Base-by-base conservation (phyloP, 2,888 invertebrate species). In the Mesopsocus fuscifrons region DNA sequence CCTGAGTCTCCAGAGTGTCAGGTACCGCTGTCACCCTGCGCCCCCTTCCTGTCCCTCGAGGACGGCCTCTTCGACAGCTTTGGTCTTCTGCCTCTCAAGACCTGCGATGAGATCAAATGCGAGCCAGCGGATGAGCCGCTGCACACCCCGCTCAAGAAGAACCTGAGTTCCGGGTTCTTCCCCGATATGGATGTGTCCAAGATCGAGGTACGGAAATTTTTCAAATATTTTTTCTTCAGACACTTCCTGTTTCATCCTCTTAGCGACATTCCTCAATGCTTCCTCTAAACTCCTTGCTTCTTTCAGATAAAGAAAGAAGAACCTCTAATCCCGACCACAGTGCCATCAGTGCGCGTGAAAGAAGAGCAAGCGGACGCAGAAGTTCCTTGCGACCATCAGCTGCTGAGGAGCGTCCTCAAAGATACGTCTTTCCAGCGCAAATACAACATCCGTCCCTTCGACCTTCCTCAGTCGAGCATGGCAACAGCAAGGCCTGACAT, bases 371-470 rank as follows among this genome's bases (percentile, higher is more conserved):
- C 34, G 44, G 42, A 32, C 43, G 22, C 43, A 53, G 53, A 55
- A 58, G 41, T 23, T 56, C 42, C 58, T 56, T 26, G 59, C 56
- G 64, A 82, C 57, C 80, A 87, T 61, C 75, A 79, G 55, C 63
- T 85, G 42, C 59, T 88, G 44, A 67, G 85, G 45, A 83, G 87
- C 55, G 85, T 81, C 42, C 63, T 87, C 42, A 72, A 80, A 57
- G 87, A 87, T 55, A 85, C 83, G 4, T 77, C 80, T 49, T 87
- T 85, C 60, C 87, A 85, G 59, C 77, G 77, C 59, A 76, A 80
- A 55, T 77, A 79, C 59, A 87, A 87, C 57, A 66, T 87, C 50
- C 76, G 74, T 61, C 82, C 85, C 1, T 66, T 87, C 53, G 81
- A 83, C 47, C 63, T 79, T 50, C 68, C 69, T 21, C 41, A 42